A percentile compares a stretch with the other conserved stretches of the same genome.
Evolutionary conservation across 2,113 vertebrate species (phyloP).

Genomic region (Peromyscus polionotus): DNA sequence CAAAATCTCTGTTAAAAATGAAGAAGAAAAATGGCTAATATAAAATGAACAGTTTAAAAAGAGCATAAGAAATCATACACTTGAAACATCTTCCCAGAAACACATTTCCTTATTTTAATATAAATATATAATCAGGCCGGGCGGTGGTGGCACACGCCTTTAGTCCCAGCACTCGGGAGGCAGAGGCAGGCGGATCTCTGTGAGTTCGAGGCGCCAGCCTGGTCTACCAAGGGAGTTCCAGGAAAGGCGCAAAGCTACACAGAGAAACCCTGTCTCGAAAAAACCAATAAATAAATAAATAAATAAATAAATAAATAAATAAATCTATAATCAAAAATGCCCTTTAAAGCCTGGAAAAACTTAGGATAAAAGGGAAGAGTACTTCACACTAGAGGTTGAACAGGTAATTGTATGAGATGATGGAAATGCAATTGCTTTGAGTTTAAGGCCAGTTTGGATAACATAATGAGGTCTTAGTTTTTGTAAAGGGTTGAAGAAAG

Average conservation of each 20-base stretch:
- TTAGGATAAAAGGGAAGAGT: slow-evolving; percentile 50
- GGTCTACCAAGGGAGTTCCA: too few relatives aligned
- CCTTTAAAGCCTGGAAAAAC: slow-evolving; percentile 42
- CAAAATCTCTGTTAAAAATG: slow-evolving; percentile 64
- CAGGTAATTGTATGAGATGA: neutral
- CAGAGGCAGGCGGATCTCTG: too few relatives aligned
- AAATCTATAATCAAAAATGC: slow-evolving; percentile 17
- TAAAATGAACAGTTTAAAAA: slow-evolving; percentile 57
- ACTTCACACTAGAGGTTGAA: neutral
- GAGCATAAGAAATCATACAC: neutral
- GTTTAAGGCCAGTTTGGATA: neutral
- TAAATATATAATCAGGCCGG: neutral
- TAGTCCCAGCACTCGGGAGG: too few relatives aligned
- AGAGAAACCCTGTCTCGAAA: too few relatives aligned
- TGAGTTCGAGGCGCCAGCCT: too few relatives aligned
- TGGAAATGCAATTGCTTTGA: neutral
- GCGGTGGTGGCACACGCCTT: too few relatives aligned
- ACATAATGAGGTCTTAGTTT: neutral
- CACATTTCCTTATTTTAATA: slow-evolving; percentile 49
- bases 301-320: too few relatives aligned
- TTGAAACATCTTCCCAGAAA: slow-evolving; percentile 56
- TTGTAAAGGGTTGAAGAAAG: neutral
- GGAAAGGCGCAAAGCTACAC: too few relatives aligned
- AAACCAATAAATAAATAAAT: too few relatives aligned
- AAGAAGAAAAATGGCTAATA: slow-evolving; percentile 57